Base-by-base conservation (phyloP, 2,113 vertebrate species). In the Xiphophorus hellerii region DNA sequence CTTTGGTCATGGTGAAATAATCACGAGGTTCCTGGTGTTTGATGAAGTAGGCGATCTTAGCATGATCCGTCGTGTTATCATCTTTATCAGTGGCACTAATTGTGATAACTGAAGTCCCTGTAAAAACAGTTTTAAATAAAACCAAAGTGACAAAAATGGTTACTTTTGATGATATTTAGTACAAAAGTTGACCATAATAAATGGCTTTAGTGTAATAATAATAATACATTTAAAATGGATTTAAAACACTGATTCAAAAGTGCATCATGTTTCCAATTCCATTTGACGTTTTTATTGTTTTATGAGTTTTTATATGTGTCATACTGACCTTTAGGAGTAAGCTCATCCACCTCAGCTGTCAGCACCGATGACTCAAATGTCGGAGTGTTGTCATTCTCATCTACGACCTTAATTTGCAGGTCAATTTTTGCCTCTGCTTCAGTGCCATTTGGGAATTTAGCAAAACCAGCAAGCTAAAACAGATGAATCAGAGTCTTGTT, bases 1-100 rank as follows among this genome's bases (percentile, higher is more conserved):
- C 77, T 5, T 42, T 78, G 29, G 85, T 90, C 60, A 98, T 93
- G 58, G 78, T 77, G 78, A 99, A 99, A 94, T 96, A 94, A 1
- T 79, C 85, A 8, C 89, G 51, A 4, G 83, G 97, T 20, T 85
- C 87, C 88, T 97, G 96, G 35, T 89, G 88, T 20, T 96, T 22
- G 51, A 98, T 94, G 78, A 87, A 94, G 83, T 97, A 99, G 5
- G 91, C 91, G 11, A 98, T 96, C 91, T 93, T 86, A 65, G 97
- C 96, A 92, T 98, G 97, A 9, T 51, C 1, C 37, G 94, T 93
- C 25, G 92, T 7, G 14, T 42, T 5, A 87, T 98, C 96, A 84
- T 99, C 98, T 39, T 91, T 94, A 90, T 99, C 98, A 25, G 87
- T 92, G 71, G 97, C 97, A 65, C 33, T 86, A 84, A 98, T 64